Conservation (phyloP, 2,113 vertebrate species). For the Myotis yumanensis region DNA sequence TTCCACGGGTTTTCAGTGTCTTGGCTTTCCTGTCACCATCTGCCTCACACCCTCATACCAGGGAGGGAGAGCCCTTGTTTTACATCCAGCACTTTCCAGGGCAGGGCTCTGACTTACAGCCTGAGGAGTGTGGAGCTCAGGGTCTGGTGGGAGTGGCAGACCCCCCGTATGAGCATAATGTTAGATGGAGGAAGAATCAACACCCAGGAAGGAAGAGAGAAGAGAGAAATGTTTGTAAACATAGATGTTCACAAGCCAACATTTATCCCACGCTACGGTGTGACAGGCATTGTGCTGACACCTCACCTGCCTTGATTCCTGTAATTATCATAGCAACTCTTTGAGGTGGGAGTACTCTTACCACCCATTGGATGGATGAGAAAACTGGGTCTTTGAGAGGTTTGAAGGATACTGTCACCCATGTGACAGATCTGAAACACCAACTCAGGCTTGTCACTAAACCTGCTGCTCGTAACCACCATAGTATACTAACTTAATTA, state of each 20-base stretch:
- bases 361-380: background rate
- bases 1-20: background rate
- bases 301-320: background rate
- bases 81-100: background rate
- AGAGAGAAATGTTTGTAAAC: background rate
- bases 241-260: background rate
- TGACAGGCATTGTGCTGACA: background rate
- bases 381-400: background rate
- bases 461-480: background rate
- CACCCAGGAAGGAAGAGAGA: background rate
- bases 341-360: background rate
- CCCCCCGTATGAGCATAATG: background rate
- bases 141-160: background rate
- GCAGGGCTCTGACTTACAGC: background rate
- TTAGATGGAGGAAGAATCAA: background rate
- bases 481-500: background rate
- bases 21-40: background rate
- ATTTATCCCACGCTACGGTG: background rate
- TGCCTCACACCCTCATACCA: background rate
- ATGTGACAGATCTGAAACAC: fast-evolving
- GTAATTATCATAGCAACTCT: background rate
- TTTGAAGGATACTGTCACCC: background rate
- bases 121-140: background rate
- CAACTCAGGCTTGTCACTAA: too few species aligned
- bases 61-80: background rate